These are phyloP conservation scores for Carposina sasakii DNA, from an alignment of 1,140 invertebrate genomes.

Conservation along the genomic window DNA sequence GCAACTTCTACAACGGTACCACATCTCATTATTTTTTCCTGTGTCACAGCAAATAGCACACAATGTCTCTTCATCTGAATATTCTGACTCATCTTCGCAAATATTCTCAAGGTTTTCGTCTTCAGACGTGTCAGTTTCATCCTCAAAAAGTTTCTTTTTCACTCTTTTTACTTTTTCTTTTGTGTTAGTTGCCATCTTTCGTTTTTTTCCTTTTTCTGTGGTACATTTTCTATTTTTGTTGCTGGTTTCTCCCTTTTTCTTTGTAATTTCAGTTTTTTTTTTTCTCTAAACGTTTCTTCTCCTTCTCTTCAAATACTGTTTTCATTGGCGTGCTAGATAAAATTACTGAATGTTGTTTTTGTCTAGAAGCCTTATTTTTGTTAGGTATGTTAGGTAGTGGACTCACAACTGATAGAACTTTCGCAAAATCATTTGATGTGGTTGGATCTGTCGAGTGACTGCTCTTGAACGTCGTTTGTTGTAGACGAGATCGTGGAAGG, in stretches of 20 bases:
- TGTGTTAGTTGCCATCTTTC: slow-evolving; percentile 2
- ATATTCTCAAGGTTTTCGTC: slow-evolving; percentile 16
- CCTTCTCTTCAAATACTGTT: slow-evolving; percentile 11
- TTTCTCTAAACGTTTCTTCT: slow-evolving; percentile 13
- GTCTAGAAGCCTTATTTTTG: background rate
- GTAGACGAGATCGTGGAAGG: background rate
- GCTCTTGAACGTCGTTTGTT: background rate
- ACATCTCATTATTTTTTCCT: slow-evolving; percentile 21
- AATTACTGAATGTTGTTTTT: slow-evolving; percentile 13
- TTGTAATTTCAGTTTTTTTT: slow-evolving; percentile 8
- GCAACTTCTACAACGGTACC: slow-evolving; percentile 17
- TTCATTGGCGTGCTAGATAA: slow-evolving; percentile 14
- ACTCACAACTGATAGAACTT: slow-evolving; percentile 1
- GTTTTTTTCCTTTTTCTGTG: slow-evolving; percentile 12
- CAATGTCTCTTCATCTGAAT: slow-evolving; percentile 16
- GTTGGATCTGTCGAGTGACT: background rate
- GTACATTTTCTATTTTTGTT: slow-evolving; percentile 10
- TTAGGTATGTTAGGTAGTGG: slow-evolving; percentile 7
- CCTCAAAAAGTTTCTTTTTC: slow-evolving; percentile 15
- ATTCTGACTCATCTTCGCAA: slow-evolving; percentile 17
- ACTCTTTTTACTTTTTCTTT: slow-evolving; percentile 9
- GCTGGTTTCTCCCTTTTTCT: slow-evolving; percentile 10
- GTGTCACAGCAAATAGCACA: slow-evolving; percentile 23
- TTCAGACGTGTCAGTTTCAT: slow-evolving; percentile 14
- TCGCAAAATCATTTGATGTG: background rate